These are phyloP conservation scores for Phymanthus crucifer DNA, from an alignment of 92 coral and sea anemone species.

Conservation along the genomic window DNA sequence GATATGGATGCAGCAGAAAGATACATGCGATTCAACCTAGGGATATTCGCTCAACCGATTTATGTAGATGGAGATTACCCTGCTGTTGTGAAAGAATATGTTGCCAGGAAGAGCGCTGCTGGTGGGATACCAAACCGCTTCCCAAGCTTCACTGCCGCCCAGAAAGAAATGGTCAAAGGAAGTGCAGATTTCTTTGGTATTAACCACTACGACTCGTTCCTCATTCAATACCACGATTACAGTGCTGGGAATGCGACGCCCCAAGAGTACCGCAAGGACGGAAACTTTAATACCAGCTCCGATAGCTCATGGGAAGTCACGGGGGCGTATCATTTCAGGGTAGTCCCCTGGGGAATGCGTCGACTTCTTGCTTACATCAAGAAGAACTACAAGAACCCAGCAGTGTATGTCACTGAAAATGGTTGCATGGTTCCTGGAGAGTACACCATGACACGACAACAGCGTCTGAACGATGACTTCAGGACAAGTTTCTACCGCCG, in stretches of 20 bases:
- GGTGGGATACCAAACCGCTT: constrained; percentile 54
- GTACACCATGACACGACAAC: constrained; percentile 28
- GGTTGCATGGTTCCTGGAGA: constrained; percentile 75
- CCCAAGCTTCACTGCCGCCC: constrained; percentile 62
- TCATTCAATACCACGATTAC: constrained; percentile 32
- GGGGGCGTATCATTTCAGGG: constrained; percentile 46
- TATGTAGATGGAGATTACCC: constrained; percentile 83
- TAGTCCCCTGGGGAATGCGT: constrained; percentile 78
- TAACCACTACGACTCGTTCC: constrained; percentile 66
- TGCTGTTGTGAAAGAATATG: constrained; percentile 59
- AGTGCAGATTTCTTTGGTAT: constrained; percentile 71
- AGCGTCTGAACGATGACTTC: constrained; percentile 58
- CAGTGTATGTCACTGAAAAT: constrained; percentile 66
- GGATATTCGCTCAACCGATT: constrained; percentile 74
- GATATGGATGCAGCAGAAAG: constrained; percentile 69
- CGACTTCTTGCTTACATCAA: constrained; percentile 57
- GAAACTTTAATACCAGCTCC: constrained; percentile 35
- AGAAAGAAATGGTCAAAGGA: constrained; percentile 62
- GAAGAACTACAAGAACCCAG: constrained; percentile 60
- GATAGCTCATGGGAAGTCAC: constrained; percentile 54
- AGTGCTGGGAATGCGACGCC: constrained; percentile 16
- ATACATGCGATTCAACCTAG: constrained; percentile 65
- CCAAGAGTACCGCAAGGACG: constrained; percentile 44
- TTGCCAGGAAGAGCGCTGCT: constrained; percentile 60
- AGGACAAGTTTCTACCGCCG: constrained; percentile 55